Conservation (phyloP, 2,888 invertebrate genomes). For the Pharmacophagus antenor region DNA sequence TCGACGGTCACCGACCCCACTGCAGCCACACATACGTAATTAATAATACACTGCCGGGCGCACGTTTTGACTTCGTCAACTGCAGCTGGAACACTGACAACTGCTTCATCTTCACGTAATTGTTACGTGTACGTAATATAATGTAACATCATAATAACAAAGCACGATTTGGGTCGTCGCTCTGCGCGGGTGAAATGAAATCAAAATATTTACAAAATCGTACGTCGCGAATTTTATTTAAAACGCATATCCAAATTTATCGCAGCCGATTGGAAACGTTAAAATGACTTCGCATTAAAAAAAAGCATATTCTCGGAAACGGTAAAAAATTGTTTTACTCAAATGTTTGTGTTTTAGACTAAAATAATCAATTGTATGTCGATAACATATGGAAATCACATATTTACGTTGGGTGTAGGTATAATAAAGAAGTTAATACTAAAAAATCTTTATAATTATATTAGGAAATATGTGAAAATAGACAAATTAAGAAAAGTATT, state of each 20-base stretch:
- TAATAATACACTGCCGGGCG: constrained; percentile 45
- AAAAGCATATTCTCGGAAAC: neutral
- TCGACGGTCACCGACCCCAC: constrained; percentile 50
- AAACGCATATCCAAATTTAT: constrained; percentile 8
- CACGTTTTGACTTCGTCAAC: constrained; percentile 24
- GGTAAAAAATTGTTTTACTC: neutral
- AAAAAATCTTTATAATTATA: too few relatives aligned
- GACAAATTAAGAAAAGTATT: too few relatives aligned
- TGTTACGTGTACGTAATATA: constrained; percentile 10
- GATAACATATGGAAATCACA: neutral
- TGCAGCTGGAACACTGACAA: constrained; percentile 6
- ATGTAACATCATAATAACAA: neutral
- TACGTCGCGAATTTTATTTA: constrained; percentile 20
- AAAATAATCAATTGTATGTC: neutral
- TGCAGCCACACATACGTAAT: constrained; percentile 49
- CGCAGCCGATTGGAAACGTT: constrained; percentile 10
- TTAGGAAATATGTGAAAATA: too few relatives aligned
- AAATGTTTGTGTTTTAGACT: neutral
- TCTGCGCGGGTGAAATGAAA: constrained; percentile 10
- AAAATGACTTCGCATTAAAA: constrained; percentile 12
- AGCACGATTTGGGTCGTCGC: constrained; percentile 14
- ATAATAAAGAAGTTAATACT: too few relatives aligned
- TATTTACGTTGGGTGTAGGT: too few relatives aligned
- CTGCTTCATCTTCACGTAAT: constrained; percentile 9
- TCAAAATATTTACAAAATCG: constrained; percentile 24